Evolutionary conservation across 2,113 vertebrate genomes (phyloP), one percentile per base, ranked within the genome.

Genomic region (Dissostichus mawsoni): DNA sequence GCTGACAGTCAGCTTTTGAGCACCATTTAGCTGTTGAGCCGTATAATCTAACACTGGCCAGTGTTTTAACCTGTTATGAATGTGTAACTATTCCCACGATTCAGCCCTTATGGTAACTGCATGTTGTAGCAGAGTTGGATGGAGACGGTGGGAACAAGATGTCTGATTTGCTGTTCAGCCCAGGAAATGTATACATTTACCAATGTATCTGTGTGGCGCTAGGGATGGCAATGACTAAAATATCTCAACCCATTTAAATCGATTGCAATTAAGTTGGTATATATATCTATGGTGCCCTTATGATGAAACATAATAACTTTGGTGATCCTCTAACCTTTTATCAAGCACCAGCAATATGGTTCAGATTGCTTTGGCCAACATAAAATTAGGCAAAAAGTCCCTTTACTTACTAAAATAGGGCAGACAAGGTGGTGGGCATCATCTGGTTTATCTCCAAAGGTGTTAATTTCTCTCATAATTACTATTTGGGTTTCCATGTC

Each of bases 101-200:
- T 64, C 3, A 13, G 10, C 29, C 51, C 11, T 23, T 56, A 50
- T 18, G 6, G 48, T 57, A 29, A 50, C 25, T 55, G 25, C 25
- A 25, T 53, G n/a, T 23, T 52, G 9, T 63, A 63, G 33, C 71
- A 73, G 18, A 8, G n/a, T 18, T 67, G 17, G 63, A 50, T 1
- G 2, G 13, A 66, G 74, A 41, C 5, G 16, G 6, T 53, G 56
- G 33, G 45, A 76, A 6, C 57, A 11, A n/a, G 61, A 53, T 25
- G 14, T 70, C 67, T 33, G 41, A 56, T 57, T 56, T 50, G 18
- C 68, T 72, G 48, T 57, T 74, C 36, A 59, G n/a, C 53, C 51
- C 44, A 73, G 45, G 8, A 64, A 64, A 56, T 47, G 4, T 5
- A 5, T 44, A 8, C 36, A 29, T 57, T 66, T 23, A 56, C n/a